Base-by-base conservation (phyloP, 1,140 invertebrate genomes). In the Lethocerus indicus region DNA sequence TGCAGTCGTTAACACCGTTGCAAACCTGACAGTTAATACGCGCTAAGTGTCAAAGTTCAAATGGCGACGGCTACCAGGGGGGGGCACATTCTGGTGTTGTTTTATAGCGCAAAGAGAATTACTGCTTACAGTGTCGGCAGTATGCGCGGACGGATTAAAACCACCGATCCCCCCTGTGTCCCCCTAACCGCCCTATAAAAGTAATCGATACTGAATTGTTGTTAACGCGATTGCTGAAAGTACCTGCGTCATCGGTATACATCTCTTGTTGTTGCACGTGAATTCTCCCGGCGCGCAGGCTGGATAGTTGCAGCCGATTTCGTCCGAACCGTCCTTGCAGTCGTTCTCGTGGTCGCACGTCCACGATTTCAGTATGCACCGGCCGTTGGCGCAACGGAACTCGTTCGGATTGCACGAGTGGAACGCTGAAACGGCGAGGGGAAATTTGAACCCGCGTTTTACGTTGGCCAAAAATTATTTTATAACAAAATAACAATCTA, bases 291-390 rank as follows among this genome's bases (percentile, higher is more conserved):
- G 70, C 1, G 85, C 85, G 62, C 92, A 96, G 0, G 81, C 78
- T 7, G 87, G 85, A 65, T 93, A 93, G 2, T 75, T 71, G 63
- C 92, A 97, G n/a, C 81, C 84, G 51, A 85, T 70, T 65, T 97
- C 92, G 63, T 96, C 92, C 20, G 84, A 88, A 1, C 81, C 79
- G 61, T 98, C 86, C 57, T 88, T 83, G 64, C 92, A 97, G 58
- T 98, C 91, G 59, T 97, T 93, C 69, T 84, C 92, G 62, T 87
- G 83, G 65, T 92, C 89, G 60, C 90, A 93, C 62, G 87, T 87
- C 90, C 88, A 94, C 0, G 87, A 84, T 59, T 86, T 86, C 60
- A 93, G 92, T 53, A 97, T 95, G 59, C 93, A 96, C 2, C 91
- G 74, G 0, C 88, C 90, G 60, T 96, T 96, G 46, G 81, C 80